Evolutionary conservation across 2,113 vertebrate species (phyloP).

Genomic region (Heliornis fulica): DNA sequence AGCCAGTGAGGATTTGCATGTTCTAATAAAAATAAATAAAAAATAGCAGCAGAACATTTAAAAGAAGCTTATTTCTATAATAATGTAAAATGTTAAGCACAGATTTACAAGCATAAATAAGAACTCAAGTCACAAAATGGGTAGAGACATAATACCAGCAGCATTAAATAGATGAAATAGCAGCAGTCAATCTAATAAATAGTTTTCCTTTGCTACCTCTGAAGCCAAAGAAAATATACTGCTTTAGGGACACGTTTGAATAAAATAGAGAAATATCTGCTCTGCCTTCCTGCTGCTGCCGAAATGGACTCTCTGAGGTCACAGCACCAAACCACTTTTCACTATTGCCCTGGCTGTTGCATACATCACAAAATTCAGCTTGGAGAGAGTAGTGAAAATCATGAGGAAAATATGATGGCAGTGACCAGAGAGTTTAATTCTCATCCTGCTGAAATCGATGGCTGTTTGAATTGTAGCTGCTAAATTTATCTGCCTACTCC

Average conservation of each 20-base stretch:
- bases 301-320: background rate
- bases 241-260: background rate
- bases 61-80: slow-evolving; percentile 55
- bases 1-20: slow-evolving; percentile 2
- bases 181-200: background rate
- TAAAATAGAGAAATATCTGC: background rate
- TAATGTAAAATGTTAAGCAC: slow-evolving; percentile 44
- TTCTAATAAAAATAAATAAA: slow-evolving; percentile 34
- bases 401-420: background rate
- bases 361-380: background rate
- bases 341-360: background rate
- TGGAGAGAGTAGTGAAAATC: background rate
- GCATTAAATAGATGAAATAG: slow-evolving; percentile 21
- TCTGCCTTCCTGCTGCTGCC: background rate
- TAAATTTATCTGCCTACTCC: slow-evolving; percentile 6
- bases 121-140: background rate
- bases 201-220: background rate
- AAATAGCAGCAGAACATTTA: slow-evolving; percentile 2
- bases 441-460: background rate
- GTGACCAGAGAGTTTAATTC: background rate
- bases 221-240: background rate
- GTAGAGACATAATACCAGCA: background rate
- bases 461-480: background rate
- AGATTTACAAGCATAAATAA: slow-evolving; percentile 41
- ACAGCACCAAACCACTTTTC: background rate